Base-by-base conservation (phyloP, 2,888 invertebrate species). In the Argyra leucocephala region DNA sequence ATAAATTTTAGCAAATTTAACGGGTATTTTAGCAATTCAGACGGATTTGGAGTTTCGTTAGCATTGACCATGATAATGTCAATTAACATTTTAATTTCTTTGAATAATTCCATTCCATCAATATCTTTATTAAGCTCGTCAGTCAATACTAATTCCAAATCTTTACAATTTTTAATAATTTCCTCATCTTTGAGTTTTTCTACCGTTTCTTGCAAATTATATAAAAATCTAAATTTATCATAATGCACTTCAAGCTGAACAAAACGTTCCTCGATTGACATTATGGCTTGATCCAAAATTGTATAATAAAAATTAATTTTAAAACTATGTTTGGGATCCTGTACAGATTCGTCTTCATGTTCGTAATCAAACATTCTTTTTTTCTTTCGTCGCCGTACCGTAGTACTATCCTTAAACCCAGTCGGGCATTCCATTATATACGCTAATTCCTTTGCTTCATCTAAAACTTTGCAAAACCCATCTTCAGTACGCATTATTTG, bases 91-190 rank as follows among this genome's bases (percentile, higher is more conserved):
- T 24, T 60, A 24, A 60, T 60, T 60, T 60, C 60, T 24, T 60
- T 24, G 24, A 23, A 60, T 15, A 60, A 15, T 60, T 59, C 59
- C 23, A 60, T 60, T 24, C 60, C 24, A 60, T 60, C 60, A 60
- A 60, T 60, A 60, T 60, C 60, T 24, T 12, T 60, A 60, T 60
- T 60, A 24, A 24, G 24, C 23, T 24, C 23, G 24, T 60, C 60
- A 60, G 60, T 60, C 24, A 60, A 60, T 60, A 60, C 18, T 60
- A 60, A 60, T 23, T 60, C 24, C n/a, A 24, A 60, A 60, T 60
- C 24, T 24, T 60, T 60, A 24, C 24, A 60, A 24, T 60, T 24
- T 60, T 60, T 60, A 24, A 60, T 24, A 24, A 60, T 60, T 60
- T 24, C 60, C 24, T 60, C 24, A 60, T 24, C 59, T 59, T 59